These are phyloP conservation scores for Adrianichthys oophorus DNA, from an alignment of 2,797 vertebrate genomes.

Conservation along the genomic window DNA sequence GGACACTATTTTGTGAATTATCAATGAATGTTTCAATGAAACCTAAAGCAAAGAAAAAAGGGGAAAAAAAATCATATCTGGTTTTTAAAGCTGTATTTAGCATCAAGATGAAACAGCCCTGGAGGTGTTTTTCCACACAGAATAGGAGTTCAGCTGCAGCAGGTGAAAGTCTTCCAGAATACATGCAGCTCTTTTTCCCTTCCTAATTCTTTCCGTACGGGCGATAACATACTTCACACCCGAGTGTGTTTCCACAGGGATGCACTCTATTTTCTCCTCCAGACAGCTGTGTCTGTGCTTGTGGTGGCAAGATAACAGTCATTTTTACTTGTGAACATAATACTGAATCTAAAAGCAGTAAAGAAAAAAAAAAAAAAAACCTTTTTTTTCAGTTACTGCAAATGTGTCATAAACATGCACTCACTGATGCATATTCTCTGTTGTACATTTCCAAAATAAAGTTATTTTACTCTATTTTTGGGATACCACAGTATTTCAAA, in stretches of 20 bases:
- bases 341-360: conserved; percentile 1
- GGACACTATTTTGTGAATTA: too few relatives aligned
- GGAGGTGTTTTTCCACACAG: conserved; percentile 7
- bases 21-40: too few relatives aligned
- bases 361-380: background rate
- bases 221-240: conserved; percentile 26
- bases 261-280: conserved; percentile 11
- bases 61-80: background rate
- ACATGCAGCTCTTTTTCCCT: conserved; percentile 30
- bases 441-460: too few relatives aligned
- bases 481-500: background rate
- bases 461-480: too few relatives aligned
- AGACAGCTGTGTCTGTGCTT: background rate
- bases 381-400: background rate
- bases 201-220: conserved; percentile 30
- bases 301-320: conserved; percentile 3
- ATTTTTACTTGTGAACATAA: conserved; percentile 9
- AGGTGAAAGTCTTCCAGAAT: conserved; percentile 36
- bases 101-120: conserved; percentile 3
- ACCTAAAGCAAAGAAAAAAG: too few relatives aligned
- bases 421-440: too few relatives aligned
- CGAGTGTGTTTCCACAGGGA: conserved; percentile 20
- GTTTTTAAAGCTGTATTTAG: conserved; percentile 5
- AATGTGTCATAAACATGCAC: too few relatives aligned
- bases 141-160: conserved; percentile 39